phyloP scores from a whole-genome alignment of 2,888 invertebrate species.

The Hedychridium roseum region DNA sequence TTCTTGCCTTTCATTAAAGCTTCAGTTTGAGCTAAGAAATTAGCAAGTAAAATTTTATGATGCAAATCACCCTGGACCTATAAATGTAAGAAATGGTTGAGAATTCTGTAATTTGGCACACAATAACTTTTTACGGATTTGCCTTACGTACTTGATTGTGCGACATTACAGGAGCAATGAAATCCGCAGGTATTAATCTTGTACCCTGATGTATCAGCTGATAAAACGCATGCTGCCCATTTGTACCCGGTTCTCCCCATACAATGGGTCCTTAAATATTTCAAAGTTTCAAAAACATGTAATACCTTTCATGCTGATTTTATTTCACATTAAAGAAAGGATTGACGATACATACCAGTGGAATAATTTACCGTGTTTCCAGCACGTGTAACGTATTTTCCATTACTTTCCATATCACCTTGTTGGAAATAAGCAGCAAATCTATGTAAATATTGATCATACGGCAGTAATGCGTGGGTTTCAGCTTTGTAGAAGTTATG shows the following conservation, averaged over 20 bases:
- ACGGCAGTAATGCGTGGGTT: conserved; percentile 95
- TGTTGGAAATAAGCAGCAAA: conserved; percentile 99
- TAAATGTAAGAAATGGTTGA: too few species aligned
- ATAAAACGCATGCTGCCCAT: conserved; percentile 99
- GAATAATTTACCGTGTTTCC: conserved; percentile 68
- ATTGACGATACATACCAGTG: conserved; percentile 64
- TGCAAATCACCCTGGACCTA: conserved; percentile 76
- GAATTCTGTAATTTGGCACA: too few species aligned
- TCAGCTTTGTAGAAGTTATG: conserved; percentile 93
- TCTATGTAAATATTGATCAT: conserved; percentile 98
- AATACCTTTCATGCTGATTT: not conserved
- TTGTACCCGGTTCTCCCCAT: conserved; percentile 99
- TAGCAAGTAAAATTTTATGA: conserved; percentile 94
- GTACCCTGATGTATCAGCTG: conserved; percentile 97
- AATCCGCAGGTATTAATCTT: conserved; percentile 94
- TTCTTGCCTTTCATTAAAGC: conserved; percentile 90
- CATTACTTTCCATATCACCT: conserved; percentile 99
- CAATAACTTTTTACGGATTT: too few species aligned
- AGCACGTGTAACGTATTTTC: conserved; percentile 86
- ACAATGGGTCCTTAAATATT: conserved; percentile 56
- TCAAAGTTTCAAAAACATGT: not conserved
- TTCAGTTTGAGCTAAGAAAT: conserved; percentile 98
- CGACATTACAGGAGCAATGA: conserved; percentile 91
- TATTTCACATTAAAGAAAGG: conserved; percentile 2
- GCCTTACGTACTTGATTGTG: conserved; percentile 75